A percentile compares a stretch with the other conserved stretches of the same genome.
These are phyloP conservation scores for Cottoperca gobio DNA, from an alignment of 2,797 vertebrate species.

Conservation along the genomic window DNA sequence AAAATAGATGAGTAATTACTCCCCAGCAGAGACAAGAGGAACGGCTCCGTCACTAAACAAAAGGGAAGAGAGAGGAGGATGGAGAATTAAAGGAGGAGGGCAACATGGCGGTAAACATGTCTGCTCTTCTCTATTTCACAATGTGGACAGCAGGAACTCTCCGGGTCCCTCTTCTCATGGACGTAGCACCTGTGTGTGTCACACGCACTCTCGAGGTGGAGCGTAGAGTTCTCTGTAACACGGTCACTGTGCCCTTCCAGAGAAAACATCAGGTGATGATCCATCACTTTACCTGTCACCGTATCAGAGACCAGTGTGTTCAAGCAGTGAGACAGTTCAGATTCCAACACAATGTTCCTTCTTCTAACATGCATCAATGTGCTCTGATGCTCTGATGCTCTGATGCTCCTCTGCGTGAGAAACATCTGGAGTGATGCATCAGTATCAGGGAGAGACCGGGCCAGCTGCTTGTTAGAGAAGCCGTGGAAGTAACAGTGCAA, in stretches of 20 bases:
- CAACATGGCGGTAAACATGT: constrained; percentile 36
- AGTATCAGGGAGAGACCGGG: constrained; percentile 19
- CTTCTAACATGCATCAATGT: no score
- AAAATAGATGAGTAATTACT: constrained; percentile 64
- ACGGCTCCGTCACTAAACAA: constrained; percentile 23
- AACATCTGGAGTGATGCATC: constrained; percentile 51
- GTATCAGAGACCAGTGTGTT: not conserved
- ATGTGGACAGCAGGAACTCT: no score
- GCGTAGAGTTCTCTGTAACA: no score
- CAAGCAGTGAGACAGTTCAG: not conserved
- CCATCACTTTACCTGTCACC: not conserved
- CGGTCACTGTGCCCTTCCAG: no score
- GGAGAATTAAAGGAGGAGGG: not conserved
- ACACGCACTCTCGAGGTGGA: no score
- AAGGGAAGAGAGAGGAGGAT: constrained; percentile 5
- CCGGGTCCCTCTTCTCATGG: no score
- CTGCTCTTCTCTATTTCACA: constrained; percentile 13
- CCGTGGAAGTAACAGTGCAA: not conserved
- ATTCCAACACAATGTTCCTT: no score
- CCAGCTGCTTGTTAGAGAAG: constrained; percentile 22
- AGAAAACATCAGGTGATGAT: no score
- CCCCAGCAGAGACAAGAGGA: constrained; percentile 27
- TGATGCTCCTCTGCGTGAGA: constrained; percentile 32
- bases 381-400: no score
- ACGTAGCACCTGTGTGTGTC: constrained; percentile 35